Conservation (phyloP, 2,888 invertebrate species). For the Dolomedes plantarius region DNA sequence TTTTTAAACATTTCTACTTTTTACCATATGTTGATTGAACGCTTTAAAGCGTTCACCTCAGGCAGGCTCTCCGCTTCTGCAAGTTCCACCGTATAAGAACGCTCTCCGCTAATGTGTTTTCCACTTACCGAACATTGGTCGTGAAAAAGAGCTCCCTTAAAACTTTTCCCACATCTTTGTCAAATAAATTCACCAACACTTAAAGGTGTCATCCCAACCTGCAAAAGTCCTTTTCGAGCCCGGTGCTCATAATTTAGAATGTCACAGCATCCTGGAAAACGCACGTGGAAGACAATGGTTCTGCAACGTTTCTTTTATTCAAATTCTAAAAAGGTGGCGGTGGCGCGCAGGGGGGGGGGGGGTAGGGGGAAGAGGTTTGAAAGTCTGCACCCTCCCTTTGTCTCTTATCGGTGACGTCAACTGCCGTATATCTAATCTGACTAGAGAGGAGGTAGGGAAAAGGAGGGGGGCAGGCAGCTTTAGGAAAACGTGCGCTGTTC, state of each 20-base stretch:
- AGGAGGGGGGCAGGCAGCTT: too few relatives aligned
- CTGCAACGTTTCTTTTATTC: background rate
- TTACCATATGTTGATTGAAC: too few relatives aligned
- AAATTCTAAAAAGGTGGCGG: background rate
- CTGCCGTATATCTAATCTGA: conserved; percentile 31
- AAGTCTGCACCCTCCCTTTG: background rate
- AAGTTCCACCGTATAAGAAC: too few relatives aligned
- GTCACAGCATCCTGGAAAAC: background rate
- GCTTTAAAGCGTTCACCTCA: too few relatives aligned
- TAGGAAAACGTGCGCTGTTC: conserved; percentile 30
- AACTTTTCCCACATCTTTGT: background rate
- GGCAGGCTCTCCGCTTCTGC: too few relatives aligned
- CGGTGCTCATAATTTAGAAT: background rate
- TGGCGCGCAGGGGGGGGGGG: too few relatives aligned
- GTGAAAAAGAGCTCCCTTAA: background rate
- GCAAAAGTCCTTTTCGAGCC: background rate
- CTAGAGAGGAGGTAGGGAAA: background rate
- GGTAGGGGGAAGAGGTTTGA: background rate
- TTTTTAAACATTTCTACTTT: too few relatives aligned
- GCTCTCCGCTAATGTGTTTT: background rate
- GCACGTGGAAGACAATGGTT: background rate
- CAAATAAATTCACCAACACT: conserved; percentile 7
- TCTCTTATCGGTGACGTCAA: conserved; percentile 41
- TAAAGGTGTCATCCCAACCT: conserved; percentile 12
- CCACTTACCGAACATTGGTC: background rate